Base-by-base conservation (phyloP, 2,888 invertebrate genomes). In the Pomacea canaliculata region DNA sequence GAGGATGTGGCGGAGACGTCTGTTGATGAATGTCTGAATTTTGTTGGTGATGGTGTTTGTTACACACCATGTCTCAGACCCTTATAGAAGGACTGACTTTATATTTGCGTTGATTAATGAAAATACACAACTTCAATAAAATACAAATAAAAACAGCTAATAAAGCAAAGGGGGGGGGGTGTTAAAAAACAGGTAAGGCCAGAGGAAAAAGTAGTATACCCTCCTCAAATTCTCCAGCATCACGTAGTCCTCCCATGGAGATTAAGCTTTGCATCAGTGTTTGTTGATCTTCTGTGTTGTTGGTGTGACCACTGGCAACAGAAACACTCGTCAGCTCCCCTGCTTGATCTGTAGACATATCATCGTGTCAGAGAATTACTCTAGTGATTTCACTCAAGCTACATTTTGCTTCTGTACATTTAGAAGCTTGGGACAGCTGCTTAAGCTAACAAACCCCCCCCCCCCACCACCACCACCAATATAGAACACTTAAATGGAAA, bases 291-390 rank as follows among this genome's bases (percentile, higher is more conserved):
- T 85, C 86, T n/a, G 82, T 81, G 27, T 78, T 82, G 60, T 79
- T 81, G 37, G 84, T 83, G 71, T 82, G 84, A 9, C 80, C 83
- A 79, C 88, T 88, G 48, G 85, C 76, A 77, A 86, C 86, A 0
- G 89, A 88, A 3, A 85, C 83, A 81, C 85, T 86, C 78, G 88
- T 89, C 71, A 86, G 88, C 49, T 71, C 66, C 19, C 73, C 78
- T 75, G 63, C 46, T 66, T 75, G 71, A 86, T 85, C 83, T 86
- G 87, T 56, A 7, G 51, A 10, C 51, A 56, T 4, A 23, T 63
- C 63, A 63, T 63, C 10, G 12, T 27, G 12, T n/a, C 37, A 37
- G 1, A 37, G 37, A 37, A 37, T 37, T 3, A 37, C 37, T 1
- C 37, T 37, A 5, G 37, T 37, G 37, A 5, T 3, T 37, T 37